Percentiles rank a stretch among this genome's conserved stretches.
Evolutionary conservation across 2,888 invertebrate species (phyloP).

Genomic region (Pterobdella sp.): DNA sequence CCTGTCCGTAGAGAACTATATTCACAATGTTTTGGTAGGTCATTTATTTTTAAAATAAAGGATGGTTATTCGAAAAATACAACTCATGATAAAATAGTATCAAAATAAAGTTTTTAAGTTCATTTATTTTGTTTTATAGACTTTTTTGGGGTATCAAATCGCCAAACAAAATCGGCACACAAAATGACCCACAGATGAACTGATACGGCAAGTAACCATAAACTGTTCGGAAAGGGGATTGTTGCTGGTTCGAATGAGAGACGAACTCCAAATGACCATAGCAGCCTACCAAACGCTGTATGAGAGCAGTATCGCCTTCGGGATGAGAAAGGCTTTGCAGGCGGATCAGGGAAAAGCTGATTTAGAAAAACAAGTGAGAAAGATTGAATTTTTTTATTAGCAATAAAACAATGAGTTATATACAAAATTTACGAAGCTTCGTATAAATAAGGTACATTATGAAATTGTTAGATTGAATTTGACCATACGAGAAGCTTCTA

Average conservation of each 20-base stretch:
- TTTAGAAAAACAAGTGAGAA: slow-evolving; percentile 22
- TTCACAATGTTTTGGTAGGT: slow-evolving; percentile 72
- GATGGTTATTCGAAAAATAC: not conserved
- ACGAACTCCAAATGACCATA: slow-evolving; percentile 91
- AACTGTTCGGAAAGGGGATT: slow-evolving; percentile 92
- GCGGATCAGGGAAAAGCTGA: slow-evolving; percentile 21
- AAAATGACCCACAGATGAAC: slow-evolving; percentile 60
- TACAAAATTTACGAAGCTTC: too few species aligned
- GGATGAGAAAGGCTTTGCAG: slow-evolving; percentile 72
- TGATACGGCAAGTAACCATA: slow-evolving; percentile 82
- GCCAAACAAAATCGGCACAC: not conserved
- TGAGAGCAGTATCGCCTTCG: slow-evolving; percentile 93
- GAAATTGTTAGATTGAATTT: too few species aligned
- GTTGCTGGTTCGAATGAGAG: slow-evolving; percentile 79
- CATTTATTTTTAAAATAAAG: not conserved
- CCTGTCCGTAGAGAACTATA: slow-evolving; percentile 85
- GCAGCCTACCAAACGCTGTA: slow-evolving; percentile 91
- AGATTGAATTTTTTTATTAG: too few species aligned
- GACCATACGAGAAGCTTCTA: too few species aligned
- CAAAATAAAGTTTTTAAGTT: too few species aligned
- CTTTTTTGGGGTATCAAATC: not conserved
- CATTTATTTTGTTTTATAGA: not conserved
- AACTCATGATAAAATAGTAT: not conserved
- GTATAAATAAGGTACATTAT: too few species aligned
- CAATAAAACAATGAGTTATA: too few species aligned